These are phyloP conservation scores for Dipodomys merriami DNA, from an alignment of 2,113 vertebrate genomes.

Conservation along the genomic window DNA sequence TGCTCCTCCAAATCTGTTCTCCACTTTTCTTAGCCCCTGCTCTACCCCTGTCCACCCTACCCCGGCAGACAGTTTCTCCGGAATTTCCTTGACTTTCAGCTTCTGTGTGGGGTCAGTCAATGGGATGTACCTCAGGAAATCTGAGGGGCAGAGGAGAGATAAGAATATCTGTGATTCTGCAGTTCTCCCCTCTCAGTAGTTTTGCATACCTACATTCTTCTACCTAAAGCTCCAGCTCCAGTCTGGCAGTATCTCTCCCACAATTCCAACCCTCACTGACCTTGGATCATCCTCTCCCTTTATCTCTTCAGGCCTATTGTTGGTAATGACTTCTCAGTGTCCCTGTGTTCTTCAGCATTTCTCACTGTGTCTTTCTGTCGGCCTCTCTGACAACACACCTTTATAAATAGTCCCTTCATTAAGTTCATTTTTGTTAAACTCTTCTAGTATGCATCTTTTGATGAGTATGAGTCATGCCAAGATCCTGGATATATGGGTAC, in stretches of 20 bases:
- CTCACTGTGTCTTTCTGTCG: not conserved
- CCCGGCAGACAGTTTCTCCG: not conserved
- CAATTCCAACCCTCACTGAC: not conserved
- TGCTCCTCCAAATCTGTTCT: not conserved
- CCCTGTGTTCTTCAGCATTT: not conserved
- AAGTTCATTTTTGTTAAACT: not conserved
- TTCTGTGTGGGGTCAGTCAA: not conserved
- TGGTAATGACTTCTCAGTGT: not conserved
- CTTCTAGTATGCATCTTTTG: not conserved
- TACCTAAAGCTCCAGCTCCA: not conserved
- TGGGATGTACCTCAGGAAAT: not conserved
- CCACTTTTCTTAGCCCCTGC: not conserved
- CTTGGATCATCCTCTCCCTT: not conserved
- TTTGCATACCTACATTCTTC: not conserved
- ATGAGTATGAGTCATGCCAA: not conserved
- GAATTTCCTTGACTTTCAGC: not conserved
- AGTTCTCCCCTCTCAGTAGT: not conserved
- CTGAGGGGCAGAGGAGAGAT: not conserved
- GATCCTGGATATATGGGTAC: too few species aligned
- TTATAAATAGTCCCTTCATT: not conserved
- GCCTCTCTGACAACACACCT: not conserved
- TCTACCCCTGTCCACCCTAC: not conserved
- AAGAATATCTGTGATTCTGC: not conserved
- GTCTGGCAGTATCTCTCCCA: not conserved
- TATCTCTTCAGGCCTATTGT: not conserved